Evolutionary conservation across 2,113 vertebrate genomes (phyloP).

Genomic region (Vicugna pacos): DNA sequence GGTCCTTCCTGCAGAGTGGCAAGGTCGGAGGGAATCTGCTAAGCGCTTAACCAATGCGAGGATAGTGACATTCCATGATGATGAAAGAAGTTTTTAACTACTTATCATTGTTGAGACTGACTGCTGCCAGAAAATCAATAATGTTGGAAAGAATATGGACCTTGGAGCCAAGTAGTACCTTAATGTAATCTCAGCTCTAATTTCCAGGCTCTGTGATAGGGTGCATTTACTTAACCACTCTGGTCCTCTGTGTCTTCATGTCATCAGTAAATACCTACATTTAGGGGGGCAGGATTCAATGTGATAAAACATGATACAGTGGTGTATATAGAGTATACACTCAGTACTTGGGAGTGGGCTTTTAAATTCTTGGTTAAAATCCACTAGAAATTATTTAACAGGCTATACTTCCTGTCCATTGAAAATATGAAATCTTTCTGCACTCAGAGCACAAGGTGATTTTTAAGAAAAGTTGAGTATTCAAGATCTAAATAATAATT

Average conservation of each 20-base stretch:
- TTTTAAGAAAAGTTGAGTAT: background rate
- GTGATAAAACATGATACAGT: background rate
- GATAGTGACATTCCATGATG: background rate
- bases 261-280: background rate
- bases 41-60: background rate
- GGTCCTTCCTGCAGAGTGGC: too few species aligned
- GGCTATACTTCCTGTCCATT: background rate
- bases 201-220: background rate
- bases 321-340: background rate
- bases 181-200: background rate
- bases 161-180: background rate
- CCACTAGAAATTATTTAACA: background rate
- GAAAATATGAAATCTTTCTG: background rate
- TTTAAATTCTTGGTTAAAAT: constrained; percentile 35
- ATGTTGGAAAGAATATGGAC: background rate
- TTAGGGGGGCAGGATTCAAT: background rate
- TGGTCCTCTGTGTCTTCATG: background rate
- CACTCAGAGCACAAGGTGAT: background rate
- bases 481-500: background rate
- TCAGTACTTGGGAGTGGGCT: background rate
- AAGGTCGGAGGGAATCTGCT: background rate
- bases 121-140: background rate
- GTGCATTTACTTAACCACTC: background rate
- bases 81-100: background rate
- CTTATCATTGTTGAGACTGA: constrained; percentile 3